Evolutionary conservation across 2,888 invertebrate species (phyloP).

Genomic region (Thera britannica): DNA sequence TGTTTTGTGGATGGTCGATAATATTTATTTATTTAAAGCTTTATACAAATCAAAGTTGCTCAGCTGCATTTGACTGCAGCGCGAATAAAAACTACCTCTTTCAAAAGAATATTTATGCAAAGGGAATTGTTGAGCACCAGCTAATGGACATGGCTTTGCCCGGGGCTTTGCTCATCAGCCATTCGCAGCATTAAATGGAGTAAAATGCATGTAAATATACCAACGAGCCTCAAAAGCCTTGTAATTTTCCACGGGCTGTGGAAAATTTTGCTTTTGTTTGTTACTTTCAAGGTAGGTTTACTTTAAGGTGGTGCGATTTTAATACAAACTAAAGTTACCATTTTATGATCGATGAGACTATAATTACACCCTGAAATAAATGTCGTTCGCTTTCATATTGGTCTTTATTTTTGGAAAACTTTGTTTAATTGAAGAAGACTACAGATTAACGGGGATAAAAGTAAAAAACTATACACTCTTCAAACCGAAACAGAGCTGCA

Average conservation of each 20-base stretch:
- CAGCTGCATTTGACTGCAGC: slow-evolving; percentile 12
- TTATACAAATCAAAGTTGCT: slow-evolving; percentile 6
- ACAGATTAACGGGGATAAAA: no score
- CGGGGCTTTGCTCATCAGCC: slow-evolving; percentile 15
- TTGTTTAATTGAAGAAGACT: no score
- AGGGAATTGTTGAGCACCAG: slow-evolving; percentile 28
- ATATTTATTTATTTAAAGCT: neutral
- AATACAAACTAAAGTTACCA: no score
- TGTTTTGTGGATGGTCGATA: no score
- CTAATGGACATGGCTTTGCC: slow-evolving; percentile 31
- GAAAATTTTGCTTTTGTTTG: slow-evolving; percentile 5
- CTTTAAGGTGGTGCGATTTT: neutral
- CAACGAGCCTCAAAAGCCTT: neutral
- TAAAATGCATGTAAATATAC: slow-evolving; percentile 20
- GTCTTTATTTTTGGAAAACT: no score
- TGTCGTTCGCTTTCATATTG: no score
- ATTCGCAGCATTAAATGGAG: slow-evolving; percentile 25
- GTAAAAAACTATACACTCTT: no score
- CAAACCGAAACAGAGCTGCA: no score
- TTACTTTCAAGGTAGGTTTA: neutral
- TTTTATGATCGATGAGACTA: no score
- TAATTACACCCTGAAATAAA: no score
- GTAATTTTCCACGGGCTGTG: slow-evolving; percentile 1
- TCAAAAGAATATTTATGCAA: slow-evolving; percentile 30
- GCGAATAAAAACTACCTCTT: slow-evolving; percentile 35